A percentile compares a stretch with the other conserved stretches of the same genome.
phyloP scores from a whole-genome alignment of 2,888 invertebrate species.

The Gandaritis pyraliata region DNA sequence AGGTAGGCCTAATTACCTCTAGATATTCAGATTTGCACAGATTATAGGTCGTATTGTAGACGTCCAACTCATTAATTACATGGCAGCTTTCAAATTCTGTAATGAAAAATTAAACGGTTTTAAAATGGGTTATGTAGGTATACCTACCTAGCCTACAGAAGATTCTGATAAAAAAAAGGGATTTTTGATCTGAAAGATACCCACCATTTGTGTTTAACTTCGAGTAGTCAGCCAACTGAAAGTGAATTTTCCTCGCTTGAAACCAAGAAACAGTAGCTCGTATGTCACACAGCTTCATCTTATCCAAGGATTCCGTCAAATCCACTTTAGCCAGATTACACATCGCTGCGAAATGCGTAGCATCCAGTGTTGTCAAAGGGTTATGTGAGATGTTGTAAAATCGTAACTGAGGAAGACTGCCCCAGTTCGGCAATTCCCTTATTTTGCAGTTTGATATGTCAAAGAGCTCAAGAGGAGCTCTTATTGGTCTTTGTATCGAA shows the following conservation, averaged over 20 bases:
- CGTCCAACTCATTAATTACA: slow-evolving; percentile 48
- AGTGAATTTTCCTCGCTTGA: slow-evolving; percentile 61
- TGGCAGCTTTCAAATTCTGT: slow-evolving; percentile 72
- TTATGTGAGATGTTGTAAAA: slow-evolving; percentile 87
- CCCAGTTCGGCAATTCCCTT: slow-evolving; percentile 84
- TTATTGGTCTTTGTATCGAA: slow-evolving; percentile 80
- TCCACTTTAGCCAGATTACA: slow-evolving; percentile 86
- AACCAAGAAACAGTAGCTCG: slow-evolving; percentile 69
- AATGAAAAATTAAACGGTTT: slow-evolving; percentile 29
- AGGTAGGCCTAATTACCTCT: slow-evolving; percentile 51
- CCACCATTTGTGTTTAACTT: slow-evolving; percentile 68
- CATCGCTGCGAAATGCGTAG: slow-evolving; percentile 84
- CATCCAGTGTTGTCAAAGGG: slow-evolving; percentile 70
- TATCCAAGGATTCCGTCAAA: slow-evolving; percentile 65
- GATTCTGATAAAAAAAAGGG: too few relatives aligned
- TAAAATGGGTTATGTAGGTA: too few relatives aligned
- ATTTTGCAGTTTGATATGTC: slow-evolving; percentile 86
- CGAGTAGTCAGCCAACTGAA: slow-evolving; percentile 67
- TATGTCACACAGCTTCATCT: slow-evolving; percentile 61
- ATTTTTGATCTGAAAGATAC: slow-evolving; percentile 25
- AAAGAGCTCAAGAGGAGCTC: slow-evolving; percentile 83
- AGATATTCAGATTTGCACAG: slow-evolving; percentile 64
- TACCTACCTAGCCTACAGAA: too few relatives aligned
- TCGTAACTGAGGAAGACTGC: slow-evolving; percentile 82
- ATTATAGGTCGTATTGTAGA: slow-evolving; percentile 62